Conservation (phyloP, 2,113 vertebrate genomes). For the Benitochromis conjunctus region DNA sequence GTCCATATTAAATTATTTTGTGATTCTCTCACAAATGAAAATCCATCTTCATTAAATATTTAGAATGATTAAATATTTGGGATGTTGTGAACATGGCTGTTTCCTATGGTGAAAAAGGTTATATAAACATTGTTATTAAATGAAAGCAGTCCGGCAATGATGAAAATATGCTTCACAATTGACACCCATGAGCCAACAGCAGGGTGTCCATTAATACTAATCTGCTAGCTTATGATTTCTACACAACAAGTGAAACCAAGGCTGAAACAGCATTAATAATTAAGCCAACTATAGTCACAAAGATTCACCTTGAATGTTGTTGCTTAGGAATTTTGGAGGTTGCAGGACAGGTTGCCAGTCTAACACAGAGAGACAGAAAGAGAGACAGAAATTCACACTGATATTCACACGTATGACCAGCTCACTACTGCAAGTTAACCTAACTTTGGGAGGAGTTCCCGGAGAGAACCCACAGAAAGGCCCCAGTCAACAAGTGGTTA, state of each 20-base stretch:
- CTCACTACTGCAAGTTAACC: neutral
- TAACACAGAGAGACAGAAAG: too few relatives aligned
- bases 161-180: constrained; percentile 15
- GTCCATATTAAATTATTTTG: neutral
- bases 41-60: constrained; percentile 39
- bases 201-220: constrained; percentile 4
- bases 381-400: neutral
- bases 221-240: neutral
- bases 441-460: neutral
- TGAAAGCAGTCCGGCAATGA: neutral
- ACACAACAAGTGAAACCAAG: neutral
- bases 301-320: neutral
- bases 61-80: constrained; percentile 25
- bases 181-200: neutral
- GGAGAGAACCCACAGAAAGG: neutral
- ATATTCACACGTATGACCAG: neutral
- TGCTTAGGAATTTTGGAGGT: neutral
- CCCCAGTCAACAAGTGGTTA: neutral
- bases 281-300: neutral
- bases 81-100: neutral
- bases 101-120: neutral
- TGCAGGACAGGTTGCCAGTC: neutral
- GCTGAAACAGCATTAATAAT: neutral
- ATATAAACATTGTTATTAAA: neutral
- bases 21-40: constrained; percentile 1